Evolutionary conservation across 2,113 vertebrate genomes (phyloP).

Genomic region (Eleginops maclovinus): DNA sequence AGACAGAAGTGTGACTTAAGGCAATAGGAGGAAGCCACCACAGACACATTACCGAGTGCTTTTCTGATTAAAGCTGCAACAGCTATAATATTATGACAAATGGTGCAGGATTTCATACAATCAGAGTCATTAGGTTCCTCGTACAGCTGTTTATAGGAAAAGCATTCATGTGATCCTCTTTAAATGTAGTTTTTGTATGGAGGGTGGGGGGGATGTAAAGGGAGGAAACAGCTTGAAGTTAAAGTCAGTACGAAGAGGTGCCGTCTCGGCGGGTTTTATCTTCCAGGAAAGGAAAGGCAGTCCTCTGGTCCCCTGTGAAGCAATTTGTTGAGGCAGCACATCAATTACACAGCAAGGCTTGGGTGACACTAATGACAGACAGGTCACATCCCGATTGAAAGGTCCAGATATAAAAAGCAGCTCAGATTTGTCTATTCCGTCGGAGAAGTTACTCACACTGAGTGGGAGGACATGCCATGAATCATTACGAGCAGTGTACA

Average conservation of each 20-base stretch:
- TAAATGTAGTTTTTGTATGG: constrained; percentile 1
- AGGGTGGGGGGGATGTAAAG: constrained; percentile 2
- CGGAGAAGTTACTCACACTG: constrained; percentile 54
- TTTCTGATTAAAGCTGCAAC: constrained; percentile 58
- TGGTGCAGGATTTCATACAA: constrained; percentile 29
- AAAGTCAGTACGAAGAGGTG: constrained; percentile 1
- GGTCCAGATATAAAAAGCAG: constrained; percentile 76
- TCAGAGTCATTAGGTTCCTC: constrained; percentile 41
- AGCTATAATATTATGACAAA: constrained; percentile 54
- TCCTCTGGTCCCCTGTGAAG: constrained; percentile 71
- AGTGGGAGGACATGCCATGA: constrained; percentile 62
- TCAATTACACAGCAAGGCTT: constrained; percentile 73
- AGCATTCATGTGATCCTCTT: constrained; percentile 21
- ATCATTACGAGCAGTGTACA: constrained; percentile 52
- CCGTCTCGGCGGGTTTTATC: constrained; percentile 55
- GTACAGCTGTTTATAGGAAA: constrained; percentile 36
- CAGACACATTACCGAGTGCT: constrained; percentile 43
- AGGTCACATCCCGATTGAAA: constrained; percentile 77
- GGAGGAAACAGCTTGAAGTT: constrained; percentile 8
- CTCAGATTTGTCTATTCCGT: constrained; percentile 67
- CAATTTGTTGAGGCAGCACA: constrained; percentile 81
- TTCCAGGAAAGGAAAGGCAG: constrained; percentile 43
- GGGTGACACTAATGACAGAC: constrained; percentile 75
- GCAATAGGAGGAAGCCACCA: constrained; percentile 44
- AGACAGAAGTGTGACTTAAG: constrained; percentile 65